A percentile compares a stretch with the other conserved stretches of the same genome.
Evolutionary conservation across 2,113 vertebrate genomes (phyloP).

Genomic region (Cettia cetti): DNA sequence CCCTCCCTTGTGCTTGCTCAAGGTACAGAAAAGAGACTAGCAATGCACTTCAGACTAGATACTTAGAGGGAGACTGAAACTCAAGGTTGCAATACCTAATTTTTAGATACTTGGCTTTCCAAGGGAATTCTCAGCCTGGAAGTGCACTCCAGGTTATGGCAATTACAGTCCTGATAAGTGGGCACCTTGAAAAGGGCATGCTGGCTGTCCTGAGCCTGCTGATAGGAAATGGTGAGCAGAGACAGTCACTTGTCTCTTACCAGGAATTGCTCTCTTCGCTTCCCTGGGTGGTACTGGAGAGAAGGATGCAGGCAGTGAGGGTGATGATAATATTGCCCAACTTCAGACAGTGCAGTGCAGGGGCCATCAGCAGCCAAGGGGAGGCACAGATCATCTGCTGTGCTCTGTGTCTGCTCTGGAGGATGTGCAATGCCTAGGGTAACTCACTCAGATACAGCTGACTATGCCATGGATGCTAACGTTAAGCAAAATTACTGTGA

Average conservation of each 20-base stretch:
- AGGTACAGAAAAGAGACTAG: not conserved
- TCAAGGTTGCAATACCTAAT: not conserved
- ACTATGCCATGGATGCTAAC: not conserved
- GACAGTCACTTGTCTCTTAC: not conserved
- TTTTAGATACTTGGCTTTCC: not conserved
- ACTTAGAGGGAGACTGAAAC: not conserved
- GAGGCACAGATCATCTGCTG: not conserved
- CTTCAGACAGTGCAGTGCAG: not conserved
- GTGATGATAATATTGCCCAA: not conserved
- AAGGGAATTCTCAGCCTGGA: not conserved
- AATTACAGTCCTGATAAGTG: not conserved
- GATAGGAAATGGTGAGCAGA: not conserved
- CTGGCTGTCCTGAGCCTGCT: not conserved
- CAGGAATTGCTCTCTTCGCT: not conserved
- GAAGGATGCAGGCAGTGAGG: not conserved
- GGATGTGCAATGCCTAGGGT: not conserved
- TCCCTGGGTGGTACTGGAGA: not conserved
- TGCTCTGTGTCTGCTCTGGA: not conserved
- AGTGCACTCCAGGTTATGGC: rapidly evolving
- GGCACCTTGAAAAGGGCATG: not conserved
- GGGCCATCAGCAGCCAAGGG: not conserved
- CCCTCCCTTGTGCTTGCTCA: not conserved
- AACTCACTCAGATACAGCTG: not conserved
- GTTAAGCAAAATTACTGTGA: not conserved
- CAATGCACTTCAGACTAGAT: not conserved